phyloP scores from a whole-genome alignment of 2,113 vertebrate species.

The Chunga burmeisteri region DNA sequence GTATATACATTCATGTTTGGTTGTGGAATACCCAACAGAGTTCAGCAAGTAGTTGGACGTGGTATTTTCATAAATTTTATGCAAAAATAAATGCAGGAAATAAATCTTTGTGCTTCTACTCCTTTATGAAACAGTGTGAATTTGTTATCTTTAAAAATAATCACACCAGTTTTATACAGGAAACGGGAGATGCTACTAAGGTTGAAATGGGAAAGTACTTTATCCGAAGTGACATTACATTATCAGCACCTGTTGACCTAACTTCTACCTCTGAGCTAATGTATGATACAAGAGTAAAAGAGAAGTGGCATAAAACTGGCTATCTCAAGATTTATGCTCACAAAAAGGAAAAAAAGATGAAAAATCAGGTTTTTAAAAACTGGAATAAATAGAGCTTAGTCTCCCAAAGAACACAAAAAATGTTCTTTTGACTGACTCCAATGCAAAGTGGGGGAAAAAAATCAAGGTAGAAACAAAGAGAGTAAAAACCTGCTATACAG shows the following conservation, averaged over 20 bases:
- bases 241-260: background rate
- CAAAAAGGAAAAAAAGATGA: background rate
- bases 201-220: background rate
- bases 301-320: background rate
- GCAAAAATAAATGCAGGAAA: background rate
- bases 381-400: background rate
- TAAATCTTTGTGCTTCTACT: background rate
- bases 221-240: background rate
- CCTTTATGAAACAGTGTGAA: background rate
- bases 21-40: background rate
- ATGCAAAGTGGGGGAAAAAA: background rate
- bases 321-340: background rate
- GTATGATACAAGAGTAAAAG: background rate
- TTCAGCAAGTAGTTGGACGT: background rate
- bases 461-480: background rate
- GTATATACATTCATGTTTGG: background rate
- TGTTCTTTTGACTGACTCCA: background rate
- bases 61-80: constrained; percentile 2
- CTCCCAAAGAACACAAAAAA: background rate
- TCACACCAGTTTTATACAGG: background rate
- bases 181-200: background rate
- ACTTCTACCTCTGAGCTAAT: background rate
- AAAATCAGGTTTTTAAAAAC: background rate
- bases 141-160: background rate
- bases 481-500: background rate